Conservation (phyloP, 2,113 vertebrate species). For the Erythrolamprus reginae region DNA sequence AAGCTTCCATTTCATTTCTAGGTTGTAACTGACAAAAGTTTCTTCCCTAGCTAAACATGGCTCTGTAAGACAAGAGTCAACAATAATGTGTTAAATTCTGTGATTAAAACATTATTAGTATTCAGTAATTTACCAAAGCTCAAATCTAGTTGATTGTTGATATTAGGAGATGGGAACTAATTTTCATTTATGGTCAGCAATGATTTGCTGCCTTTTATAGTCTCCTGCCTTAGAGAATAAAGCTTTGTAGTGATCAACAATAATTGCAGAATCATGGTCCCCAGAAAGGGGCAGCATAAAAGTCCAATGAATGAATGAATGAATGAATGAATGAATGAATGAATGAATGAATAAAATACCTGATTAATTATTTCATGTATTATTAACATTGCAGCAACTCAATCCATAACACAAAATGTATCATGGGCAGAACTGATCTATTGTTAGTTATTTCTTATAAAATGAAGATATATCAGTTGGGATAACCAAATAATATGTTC, state of each 20-base stretch:
- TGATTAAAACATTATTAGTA: background rate
- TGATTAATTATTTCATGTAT: background rate
- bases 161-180: background rate
- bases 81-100: background rate
- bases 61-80: conserved; percentile 52
- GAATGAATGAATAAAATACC: background rate
- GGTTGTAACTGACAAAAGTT: conserved; percentile 54
- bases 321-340: too few relatives aligned
- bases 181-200: background rate
- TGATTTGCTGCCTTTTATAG: background rate
- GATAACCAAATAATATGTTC: background rate
- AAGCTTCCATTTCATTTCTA: conserved; percentile 67
- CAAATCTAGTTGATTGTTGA: background rate
- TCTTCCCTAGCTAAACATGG: conserved; percentile 58
- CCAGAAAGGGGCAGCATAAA: too few relatives aligned
- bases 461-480: background rate
- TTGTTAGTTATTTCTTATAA: background rate
- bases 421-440: background rate
- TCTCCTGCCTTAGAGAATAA: background rate
- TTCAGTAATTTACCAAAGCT: background rate
- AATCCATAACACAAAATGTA: background rate
- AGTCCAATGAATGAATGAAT: too few relatives aligned
- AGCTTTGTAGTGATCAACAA: background rate
- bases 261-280: background rate
- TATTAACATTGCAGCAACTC: background rate